Evolutionary conservation across 2,888 invertebrate genomes (phyloP).

Genomic region (Linnaemya vulpina): DNA sequence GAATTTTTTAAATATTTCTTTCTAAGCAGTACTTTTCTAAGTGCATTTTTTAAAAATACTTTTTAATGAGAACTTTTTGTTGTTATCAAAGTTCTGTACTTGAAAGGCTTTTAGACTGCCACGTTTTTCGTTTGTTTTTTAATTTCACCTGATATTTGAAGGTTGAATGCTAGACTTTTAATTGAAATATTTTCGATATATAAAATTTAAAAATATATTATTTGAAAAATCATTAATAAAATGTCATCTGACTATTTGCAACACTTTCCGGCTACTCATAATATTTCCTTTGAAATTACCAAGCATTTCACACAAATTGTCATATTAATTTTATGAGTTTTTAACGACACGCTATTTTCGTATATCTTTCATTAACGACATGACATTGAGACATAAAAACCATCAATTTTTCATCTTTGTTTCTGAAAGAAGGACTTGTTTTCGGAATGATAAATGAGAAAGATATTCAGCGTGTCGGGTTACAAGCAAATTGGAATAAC

Average conservation of each 20-base stretch:
- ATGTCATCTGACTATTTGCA: neutral
- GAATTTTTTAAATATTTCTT: no score
- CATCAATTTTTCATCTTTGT: slow-evolving; percentile 33
- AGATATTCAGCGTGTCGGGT: slow-evolving; percentile 23
- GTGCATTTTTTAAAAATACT: no score
- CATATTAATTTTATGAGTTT: slow-evolving; percentile 58
- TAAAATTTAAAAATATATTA: no score
- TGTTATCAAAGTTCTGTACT: no score
- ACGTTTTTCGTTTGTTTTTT: no score
- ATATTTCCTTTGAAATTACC: neutral
- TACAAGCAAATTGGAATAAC: slow-evolving; percentile 26
- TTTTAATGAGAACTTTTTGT: no score
- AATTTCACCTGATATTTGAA: no score
- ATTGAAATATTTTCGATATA: no score
- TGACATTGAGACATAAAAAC: slow-evolving; percentile 63
- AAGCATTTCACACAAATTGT: slow-evolving; percentile 20
- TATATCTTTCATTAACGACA: slow-evolving; percentile 41
- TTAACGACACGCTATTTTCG: slow-evolving; percentile 46
- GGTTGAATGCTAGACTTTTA: no score
- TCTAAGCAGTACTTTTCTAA: no score
- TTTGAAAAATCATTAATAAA: slow-evolving; percentile 4
- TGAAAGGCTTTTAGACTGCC: no score
- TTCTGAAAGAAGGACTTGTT: slow-evolving; percentile 30
- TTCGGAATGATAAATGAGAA: slow-evolving; percentile 4
- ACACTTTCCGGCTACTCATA: slow-evolving; percentile 11